These are phyloP conservation scores for Sebastes trivittatus DNA, from an alignment of 2,797 vertebrate species.

Conservation along the genomic window DNA sequence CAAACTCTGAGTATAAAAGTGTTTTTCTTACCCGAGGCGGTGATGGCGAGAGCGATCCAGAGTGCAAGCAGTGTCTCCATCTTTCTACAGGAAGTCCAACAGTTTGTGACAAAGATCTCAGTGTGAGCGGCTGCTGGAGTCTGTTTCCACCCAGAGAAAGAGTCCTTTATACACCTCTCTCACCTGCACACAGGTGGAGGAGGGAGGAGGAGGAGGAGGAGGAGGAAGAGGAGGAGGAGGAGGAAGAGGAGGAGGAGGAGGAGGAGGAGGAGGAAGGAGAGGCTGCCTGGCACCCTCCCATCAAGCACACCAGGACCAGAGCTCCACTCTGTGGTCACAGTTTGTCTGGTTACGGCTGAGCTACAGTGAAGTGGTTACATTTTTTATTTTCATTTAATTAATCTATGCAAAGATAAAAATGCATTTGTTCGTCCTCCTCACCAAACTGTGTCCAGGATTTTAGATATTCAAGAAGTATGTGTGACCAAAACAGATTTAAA, in stretches of 20 bases:
- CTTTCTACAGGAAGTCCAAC: slow-evolving; percentile 26
- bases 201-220: background rate
- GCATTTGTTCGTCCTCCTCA: no score
- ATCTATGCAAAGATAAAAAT: background rate
- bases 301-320: background rate
- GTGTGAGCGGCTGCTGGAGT: slow-evolving; percentile 52
- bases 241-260: no score
- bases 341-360: background rate
- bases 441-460: no score
- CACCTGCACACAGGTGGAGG: slow-evolving; percentile 36
- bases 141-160: slow-evolving; percentile 62
- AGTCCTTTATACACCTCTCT: slow-evolving; percentile 62
- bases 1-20: background rate
- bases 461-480: no score
- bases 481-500: no score
- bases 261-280: background rate
- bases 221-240: no score
- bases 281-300: background rate
- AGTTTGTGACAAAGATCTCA: slow-evolving; percentile 56
- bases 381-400: background rate
- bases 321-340: slow-evolving; percentile 38
- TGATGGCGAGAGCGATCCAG: background rate
- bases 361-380: no score
- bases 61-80: slow-evolving; percentile 46
- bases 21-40: slow-evolving; percentile 32